A percentile compares a stretch with the other conserved stretches of the same genome.
These are phyloP conservation scores for Drosophila mimetica DNA, from an alignment of 2,888 invertebrate genomes.

Conservation along the genomic window DNA sequence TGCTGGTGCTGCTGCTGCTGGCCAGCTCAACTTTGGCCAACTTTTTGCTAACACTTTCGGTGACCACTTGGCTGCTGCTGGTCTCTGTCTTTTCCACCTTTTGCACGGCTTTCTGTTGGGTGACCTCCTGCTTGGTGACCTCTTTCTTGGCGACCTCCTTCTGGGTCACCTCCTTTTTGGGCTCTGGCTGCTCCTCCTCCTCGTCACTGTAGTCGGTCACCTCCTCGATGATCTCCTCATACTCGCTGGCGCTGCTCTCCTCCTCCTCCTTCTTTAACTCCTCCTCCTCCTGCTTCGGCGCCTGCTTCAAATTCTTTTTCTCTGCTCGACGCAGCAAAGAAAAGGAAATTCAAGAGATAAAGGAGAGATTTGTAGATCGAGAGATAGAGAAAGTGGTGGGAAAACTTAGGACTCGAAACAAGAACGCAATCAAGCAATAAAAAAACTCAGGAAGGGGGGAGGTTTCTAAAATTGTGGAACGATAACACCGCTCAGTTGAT, in stretches of 20 bases:
- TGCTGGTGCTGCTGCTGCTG: slow-evolving; percentile 37
- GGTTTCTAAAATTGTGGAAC: slow-evolving; percentile 1
- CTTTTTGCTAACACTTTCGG: slow-evolving; percentile 54
- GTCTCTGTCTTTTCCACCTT: slow-evolving; percentile 23
- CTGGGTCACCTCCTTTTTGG: slow-evolving; percentile 49
- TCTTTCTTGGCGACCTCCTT: slow-evolving; percentile 10
- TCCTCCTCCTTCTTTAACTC: slow-evolving; percentile 51
- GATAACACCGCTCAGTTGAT: slow-evolving; percentile 8
- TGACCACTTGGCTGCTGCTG: slow-evolving; percentile 27
- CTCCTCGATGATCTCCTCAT: slow-evolving; percentile 83
- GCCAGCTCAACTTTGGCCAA: slow-evolving; percentile 63
- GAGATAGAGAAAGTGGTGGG: slow-evolving; percentile 29
- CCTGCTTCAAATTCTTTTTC: slow-evolving; percentile 62
- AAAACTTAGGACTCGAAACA: slow-evolving; percentile 16
- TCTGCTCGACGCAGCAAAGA: slow-evolving; percentile 38
- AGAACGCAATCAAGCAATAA: slow-evolving; percentile 33
- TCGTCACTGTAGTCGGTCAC: slow-evolving; percentile 82
- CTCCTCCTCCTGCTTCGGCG: background rate
- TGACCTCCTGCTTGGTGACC: slow-evolving; percentile 15
- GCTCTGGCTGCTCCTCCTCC: slow-evolving; percentile 43
- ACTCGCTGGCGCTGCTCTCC: slow-evolving; percentile 82
- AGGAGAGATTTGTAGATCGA: slow-evolving; percentile 36
- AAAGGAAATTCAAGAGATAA: slow-evolving; percentile 31
- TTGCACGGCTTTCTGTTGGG: slow-evolving; percentile 9
- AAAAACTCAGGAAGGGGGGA: slow-evolving; percentile 8